Evolutionary conservation across 2,888 invertebrate species (phyloP).

Genomic region (Drosophila recens): DNA sequence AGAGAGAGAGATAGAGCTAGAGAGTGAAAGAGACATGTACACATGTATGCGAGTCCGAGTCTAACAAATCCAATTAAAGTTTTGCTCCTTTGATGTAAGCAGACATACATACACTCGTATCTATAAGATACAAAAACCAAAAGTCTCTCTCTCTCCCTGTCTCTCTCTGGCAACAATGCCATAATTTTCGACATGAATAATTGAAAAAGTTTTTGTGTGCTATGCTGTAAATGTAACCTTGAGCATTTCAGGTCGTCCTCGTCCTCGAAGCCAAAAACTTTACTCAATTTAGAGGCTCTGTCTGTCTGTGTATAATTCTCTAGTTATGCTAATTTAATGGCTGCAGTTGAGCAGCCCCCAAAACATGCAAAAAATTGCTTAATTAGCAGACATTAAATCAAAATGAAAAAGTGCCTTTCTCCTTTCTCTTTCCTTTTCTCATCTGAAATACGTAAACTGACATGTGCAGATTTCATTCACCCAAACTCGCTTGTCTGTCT

Average conservation of each 20-base stretch:
- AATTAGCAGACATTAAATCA: constrained; percentile 81
- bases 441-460: constrained; percentile 52
- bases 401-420: constrained; percentile 65
- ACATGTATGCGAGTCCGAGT: constrained; percentile 36
- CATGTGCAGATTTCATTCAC: constrained; percentile 68
- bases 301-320: constrained; percentile 70
- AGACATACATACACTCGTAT: constrained; percentile 45
- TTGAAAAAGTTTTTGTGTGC: constrained; percentile 73
- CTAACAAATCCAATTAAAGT: constrained; percentile 77
- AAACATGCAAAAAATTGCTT: constrained; percentile 70
- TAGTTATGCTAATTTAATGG: constrained; percentile 79
- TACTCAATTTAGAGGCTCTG: constrained; percentile 46
- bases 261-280: constrained; percentile 46
- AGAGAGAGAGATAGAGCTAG: neutral
- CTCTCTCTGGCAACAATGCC: constrained; percentile 53
- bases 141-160: constrained; percentile 31
- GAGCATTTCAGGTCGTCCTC: constrained; percentile 47
- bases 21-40: neutral
- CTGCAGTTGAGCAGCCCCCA: constrained; percentile 65
- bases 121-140: constrained; percentile 59
- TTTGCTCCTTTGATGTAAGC: constrained; percentile 74
- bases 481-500: constrained; percentile 15
- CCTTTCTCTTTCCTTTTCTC: neutral
- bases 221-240: constrained; percentile 69
- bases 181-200: constrained; percentile 79